Percentiles rank a stretch among this genome's conserved stretches.
phyloP scores from a whole-genome alignment of 2,797 vertebrate species.

The Gastrophryne carolinensis region DNA sequence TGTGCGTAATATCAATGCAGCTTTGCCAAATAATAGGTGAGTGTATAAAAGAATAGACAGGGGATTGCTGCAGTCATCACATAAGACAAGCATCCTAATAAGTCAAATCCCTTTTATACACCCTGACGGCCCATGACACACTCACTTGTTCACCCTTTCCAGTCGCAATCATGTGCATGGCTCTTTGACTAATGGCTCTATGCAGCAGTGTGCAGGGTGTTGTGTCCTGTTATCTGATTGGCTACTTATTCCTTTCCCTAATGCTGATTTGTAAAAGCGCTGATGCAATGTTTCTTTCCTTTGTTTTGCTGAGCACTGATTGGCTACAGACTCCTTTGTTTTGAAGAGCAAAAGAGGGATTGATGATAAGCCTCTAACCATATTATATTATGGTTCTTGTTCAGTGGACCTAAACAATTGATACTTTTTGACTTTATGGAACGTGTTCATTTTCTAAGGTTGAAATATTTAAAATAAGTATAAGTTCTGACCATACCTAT shows the following conservation, averaged over 20 bases:
- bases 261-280: slow-evolving; percentile 39
- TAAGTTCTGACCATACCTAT: too few relatives aligned
- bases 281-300: slow-evolving; percentile 46
- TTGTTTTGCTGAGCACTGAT: slow-evolving; percentile 44
- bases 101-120: neutral
- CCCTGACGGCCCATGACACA: neutral
- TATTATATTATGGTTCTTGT: too few relatives aligned
- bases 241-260: neutral
- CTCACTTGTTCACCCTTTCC: slow-evolving; percentile 15
- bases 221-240: slow-evolving; percentile 31
- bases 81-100: neutral
- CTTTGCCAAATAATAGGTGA: neutral
- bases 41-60: neutral
- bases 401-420: too few relatives aligned
- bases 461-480: too few relatives aligned
- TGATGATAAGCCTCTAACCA: neutral
- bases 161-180: neutral
- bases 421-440: too few relatives aligned
- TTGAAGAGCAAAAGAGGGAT: slow-evolving; percentile 18
- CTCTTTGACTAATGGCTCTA: slow-evolving; percentile 18
- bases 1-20: neutral
- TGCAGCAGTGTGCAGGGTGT: neutral
- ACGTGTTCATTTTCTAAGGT: too few relatives aligned
- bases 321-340: slow-evolving; percentile 40
- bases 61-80: neutral